Conservation (phyloP, 2,113 vertebrate genomes). For the Rhinichthys klamathensis region DNA sequence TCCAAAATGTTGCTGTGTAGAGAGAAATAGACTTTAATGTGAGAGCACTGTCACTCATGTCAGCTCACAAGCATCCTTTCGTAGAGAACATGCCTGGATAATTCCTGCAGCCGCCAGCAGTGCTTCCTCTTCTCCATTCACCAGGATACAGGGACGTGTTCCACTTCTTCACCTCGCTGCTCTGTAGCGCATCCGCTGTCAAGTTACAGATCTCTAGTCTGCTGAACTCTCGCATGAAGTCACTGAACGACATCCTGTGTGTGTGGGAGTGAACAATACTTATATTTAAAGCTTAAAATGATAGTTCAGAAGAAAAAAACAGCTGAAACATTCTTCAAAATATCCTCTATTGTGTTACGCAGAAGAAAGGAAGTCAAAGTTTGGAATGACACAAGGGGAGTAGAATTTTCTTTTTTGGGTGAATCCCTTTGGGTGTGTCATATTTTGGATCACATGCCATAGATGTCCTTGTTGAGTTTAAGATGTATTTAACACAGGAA, state of each 20-base stretch:
- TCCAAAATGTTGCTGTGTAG: constrained; percentile 90
- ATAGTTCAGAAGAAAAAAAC: neutral
- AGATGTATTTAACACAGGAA: no score
- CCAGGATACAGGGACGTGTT: constrained; percentile 86
- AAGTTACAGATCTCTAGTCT: constrained; percentile 97
- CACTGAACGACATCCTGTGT: constrained; percentile 90
- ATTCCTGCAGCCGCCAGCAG: constrained; percentile 91
- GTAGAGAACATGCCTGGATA: constrained; percentile 76
- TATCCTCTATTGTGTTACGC: no score
- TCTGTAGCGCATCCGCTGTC: constrained; percentile 86
- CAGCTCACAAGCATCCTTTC: neutral
- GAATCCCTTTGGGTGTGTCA: no score
- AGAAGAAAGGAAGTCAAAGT: no score
- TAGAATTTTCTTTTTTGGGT: no score
- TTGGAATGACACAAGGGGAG: no score
- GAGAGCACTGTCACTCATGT: neutral
- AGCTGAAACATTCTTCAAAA: no score
- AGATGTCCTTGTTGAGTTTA: no score
- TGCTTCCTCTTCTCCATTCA: constrained; percentile 92
- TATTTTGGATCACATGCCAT: no score
- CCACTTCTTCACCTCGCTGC: constrained; percentile 83
- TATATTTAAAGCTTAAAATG: neutral
- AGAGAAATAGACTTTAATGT: constrained; percentile 7
- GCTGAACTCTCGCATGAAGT: constrained; percentile 87
- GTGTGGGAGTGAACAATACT: neutral